phyloP scores from a whole-genome alignment of 53 echinoderm and acorn worm species.

The Pentamera pediparva region DNA sequence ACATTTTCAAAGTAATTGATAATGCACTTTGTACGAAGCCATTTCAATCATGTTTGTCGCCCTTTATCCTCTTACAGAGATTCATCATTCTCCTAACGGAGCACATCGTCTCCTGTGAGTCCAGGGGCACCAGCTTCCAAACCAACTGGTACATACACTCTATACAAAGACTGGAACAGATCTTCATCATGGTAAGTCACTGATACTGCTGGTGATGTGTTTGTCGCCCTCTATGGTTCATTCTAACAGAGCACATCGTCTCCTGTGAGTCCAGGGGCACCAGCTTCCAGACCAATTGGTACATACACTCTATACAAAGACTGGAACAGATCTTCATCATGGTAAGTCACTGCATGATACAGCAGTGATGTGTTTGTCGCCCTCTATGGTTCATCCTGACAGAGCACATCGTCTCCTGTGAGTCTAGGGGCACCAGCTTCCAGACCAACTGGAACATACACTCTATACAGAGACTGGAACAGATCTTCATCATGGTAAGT shows the following conservation, averaged over 20 bases:
- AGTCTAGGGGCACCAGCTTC: constrained; percentile 71
- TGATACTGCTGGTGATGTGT: too few species aligned
- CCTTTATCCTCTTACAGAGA: constrained; percentile 49
- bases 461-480: constrained; percentile 80
- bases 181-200: constrained; percentile 78
- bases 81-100: constrained; percentile 96
- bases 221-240: too few species aligned
- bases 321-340: constrained; percentile 86
- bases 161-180: constrained; percentile 85
- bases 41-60: too few species aligned
- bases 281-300: constrained; percentile 90
- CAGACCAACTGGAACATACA: constrained; percentile 85
- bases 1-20: too few species aligned
- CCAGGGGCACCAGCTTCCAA: constrained; percentile 67
- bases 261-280: constrained; percentile 71
- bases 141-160: constrained; percentile 86
- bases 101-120: constrained; percentile 87
- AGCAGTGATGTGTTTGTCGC: too few species aligned
- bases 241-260: constrained; percentile 92
- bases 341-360: too few species aligned
- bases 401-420: constrained; percentile 87
- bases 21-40: too few species aligned
- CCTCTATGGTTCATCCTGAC: constrained; percentile 86
- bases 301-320: constrained; percentile 73
- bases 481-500: constrained; percentile 91